A percentile compares a stretch with the other conserved stretches of the same genome.
phyloP scores from a whole-genome alignment of 1,140 invertebrate genomes.

The Zaprionus lachaisei region DNA sequence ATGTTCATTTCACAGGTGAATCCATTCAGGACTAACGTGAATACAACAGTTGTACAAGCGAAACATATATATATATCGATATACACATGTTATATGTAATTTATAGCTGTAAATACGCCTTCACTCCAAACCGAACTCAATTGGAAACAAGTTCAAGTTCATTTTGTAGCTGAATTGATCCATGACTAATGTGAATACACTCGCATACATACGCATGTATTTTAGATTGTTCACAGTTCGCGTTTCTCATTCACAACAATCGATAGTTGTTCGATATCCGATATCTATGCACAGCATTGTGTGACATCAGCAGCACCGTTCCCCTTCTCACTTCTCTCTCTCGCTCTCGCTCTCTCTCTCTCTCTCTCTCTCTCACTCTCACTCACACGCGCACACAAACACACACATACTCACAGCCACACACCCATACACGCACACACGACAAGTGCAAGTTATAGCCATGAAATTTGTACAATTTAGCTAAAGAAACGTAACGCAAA shows the following conservation, averaged over 20 bases:
- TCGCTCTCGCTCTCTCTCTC: too few species aligned
- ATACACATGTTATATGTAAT: too few species aligned
- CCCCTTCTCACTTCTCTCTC: background rate
- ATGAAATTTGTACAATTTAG: slow-evolving; percentile 35
- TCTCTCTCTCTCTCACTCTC: background rate
- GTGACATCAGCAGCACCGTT: slow-evolving; percentile 31
- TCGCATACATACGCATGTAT: background rate
- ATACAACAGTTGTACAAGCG: too few species aligned
- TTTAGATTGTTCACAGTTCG: background rate
- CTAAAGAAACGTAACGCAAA: slow-evolving; percentile 26
- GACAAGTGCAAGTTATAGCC: slow-evolving; percentile 42
- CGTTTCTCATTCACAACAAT: slow-evolving; percentile 24
- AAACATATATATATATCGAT: too few species aligned
- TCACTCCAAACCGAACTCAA: too few species aligned
- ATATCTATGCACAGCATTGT: slow-evolving; percentile 32
- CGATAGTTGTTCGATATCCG: slow-evolving; percentile 8
- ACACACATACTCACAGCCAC: background rate
- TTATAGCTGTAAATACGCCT: too few species aligned
- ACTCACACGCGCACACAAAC: background rate
- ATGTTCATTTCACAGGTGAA: too few species aligned
- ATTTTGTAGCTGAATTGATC: too few species aligned
- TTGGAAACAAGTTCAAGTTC: too few species aligned
- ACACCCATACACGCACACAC: slow-evolving; percentile 4
- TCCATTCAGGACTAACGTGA: too few species aligned
- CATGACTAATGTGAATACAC: background rate